phyloP scores from a whole-genome alignment of 2,113 vertebrate genomes.

The Mus pahari region DNA sequence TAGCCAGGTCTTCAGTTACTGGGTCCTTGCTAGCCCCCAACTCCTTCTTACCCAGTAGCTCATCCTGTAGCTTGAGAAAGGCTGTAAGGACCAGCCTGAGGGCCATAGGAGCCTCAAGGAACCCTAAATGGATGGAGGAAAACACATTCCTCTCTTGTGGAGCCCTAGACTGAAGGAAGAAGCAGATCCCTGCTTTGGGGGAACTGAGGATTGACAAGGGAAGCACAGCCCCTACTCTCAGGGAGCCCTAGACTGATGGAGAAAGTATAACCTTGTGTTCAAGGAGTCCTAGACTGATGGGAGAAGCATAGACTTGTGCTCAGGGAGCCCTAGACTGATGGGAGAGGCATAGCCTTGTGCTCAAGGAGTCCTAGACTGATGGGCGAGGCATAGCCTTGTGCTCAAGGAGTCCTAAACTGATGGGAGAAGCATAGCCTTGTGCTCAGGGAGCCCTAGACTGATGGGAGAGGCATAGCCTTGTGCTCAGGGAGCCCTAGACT shows the following conservation, averaged over 20 bases:
- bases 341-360: neutral
- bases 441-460: too few species aligned
- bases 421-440: neutral
- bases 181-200: neutral
- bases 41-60: neutral
- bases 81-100: neutral
- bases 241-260: neutral
- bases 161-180: neutral
- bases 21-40: neutral
- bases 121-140: neutral
- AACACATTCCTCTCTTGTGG: neutral
- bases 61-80: too few species aligned
- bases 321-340: rapidly evolving
- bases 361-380: neutral
- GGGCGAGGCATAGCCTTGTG: rapidly evolving
- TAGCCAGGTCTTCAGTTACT: neutral
- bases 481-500: neutral
- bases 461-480: neutral
- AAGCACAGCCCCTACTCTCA: too few species aligned
- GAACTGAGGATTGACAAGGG: neutral
- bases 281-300: neutral
- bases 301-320: neutral
- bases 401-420: neutral
- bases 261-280: neutral
- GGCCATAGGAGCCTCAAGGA: neutral